Percentiles rank a stretch among this genome's conserved stretches.
These are phyloP conservation scores for Octodon degus DNA, from an alignment of 2,113 vertebrate species.

Conservation along the genomic window DNA sequence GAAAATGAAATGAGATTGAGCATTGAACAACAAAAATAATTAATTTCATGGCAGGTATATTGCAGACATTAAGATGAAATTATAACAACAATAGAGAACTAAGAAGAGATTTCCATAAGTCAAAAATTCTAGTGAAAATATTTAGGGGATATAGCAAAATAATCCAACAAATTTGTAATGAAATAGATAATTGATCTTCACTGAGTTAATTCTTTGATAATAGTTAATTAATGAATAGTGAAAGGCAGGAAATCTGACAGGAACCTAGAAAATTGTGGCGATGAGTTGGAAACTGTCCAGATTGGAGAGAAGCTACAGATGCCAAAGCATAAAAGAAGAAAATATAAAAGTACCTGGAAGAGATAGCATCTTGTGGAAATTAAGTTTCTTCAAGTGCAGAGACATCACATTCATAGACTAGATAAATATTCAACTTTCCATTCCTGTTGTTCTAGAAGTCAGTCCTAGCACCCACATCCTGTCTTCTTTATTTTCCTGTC, in stretches of 20 bases:
- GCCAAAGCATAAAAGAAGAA: not conserved
- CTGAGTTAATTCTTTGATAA: too few relatives aligned
- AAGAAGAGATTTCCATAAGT: not conserved
- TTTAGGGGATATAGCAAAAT: not conserved
- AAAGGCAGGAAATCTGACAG: not conserved
- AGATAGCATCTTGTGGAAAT: not conserved
- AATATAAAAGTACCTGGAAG: not conserved
- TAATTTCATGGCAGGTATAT: not conserved
- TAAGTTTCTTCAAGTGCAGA: not conserved
- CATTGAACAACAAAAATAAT: not conserved
- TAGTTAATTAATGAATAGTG: not conserved
- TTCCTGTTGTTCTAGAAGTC: not conserved
- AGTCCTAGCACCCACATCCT: not conserved
- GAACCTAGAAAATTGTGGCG: not conserved
- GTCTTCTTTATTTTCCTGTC: not conserved
- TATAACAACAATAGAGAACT: not conserved
- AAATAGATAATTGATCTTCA: not conserved
- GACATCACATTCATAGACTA: not conserved
- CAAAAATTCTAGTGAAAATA: not conserved
- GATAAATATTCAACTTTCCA: not conserved
- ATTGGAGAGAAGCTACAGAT: not conserved
- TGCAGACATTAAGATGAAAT: not conserved
- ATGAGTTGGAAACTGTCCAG: not conserved
- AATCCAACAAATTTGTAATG: not conserved
- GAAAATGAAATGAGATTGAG: not conserved